Base-by-base conservation (phyloP, 2,888 invertebrate genomes). In the Mellilla xanthometata region DNA sequence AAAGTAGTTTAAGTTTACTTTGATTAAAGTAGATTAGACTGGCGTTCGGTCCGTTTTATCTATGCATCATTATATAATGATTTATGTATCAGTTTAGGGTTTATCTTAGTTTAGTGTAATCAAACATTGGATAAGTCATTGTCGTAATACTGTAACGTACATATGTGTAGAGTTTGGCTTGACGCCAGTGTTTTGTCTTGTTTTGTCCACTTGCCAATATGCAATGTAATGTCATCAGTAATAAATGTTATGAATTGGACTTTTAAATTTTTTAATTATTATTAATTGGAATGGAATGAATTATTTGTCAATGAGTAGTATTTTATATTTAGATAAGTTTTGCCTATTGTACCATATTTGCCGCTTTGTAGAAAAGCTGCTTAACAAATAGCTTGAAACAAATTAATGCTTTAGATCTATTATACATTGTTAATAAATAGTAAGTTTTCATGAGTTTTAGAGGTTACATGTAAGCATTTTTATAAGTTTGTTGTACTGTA, bases 1-100 rank as follows among this genome's bases (percentile, higher is more conserved):
- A 81, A 79, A 78, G 70, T 83, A 82, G 79, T 10, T 34, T 45
- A 51, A 54, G 61, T 66, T 78, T 80, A 72, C 58, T 60, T 46
- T 62, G 64, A 68, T 44, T 52, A 52, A 54, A 40, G 39, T 15
- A 22, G 11, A 7, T 22, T 23, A 24, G 26, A 11, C 7, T 6
- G 40, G 42, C 26, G 34, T 5, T 11, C 12, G 9, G 31, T 28
- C 26, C 26, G 44, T 24, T 24, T 24, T 24, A 5, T 24, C 2
- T 24, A 24, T 24, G 7, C 4, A 3, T 24, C 2, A 24, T 24
- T 24, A 8, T 24, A 24, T 19, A 19, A 19, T 19, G 15, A 8
- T 24, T 2, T 24, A 24, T 24, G 24, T 24, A 24, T 24, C 24
- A 7, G 6, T 19, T 19, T 19, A 19, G 15, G 6, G 15, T 19